Base-by-base conservation (phyloP, 2,888 invertebrate genomes). In the Chymomyza caudatula region DNA sequence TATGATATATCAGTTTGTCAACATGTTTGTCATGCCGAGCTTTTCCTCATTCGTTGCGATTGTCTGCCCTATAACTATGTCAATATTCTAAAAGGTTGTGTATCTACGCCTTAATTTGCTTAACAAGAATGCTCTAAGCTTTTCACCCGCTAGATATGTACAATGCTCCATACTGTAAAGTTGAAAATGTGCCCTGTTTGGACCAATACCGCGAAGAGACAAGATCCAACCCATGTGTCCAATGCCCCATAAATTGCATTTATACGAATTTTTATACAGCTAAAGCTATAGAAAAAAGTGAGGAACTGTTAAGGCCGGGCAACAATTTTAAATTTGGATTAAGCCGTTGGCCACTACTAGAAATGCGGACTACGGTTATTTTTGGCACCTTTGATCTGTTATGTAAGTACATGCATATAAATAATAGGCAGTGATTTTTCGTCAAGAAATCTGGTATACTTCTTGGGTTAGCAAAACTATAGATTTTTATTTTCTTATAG, bases 1-100 rank as follows among this genome's bases (percentile, higher is more conserved):
- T 60, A 60, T 52, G 52, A 25, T 19, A 6, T 22, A 52, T 22
- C 52, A 11, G 1, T 43, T 42, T 60, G 60, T 42, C n/a, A n/a
- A 19, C n/a, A 60, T 5, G 53, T 23, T n/a, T 54, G 54, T 20
- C 60, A 60, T 60, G 60, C 44, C 11, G 3, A 23, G 42, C 4
- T 15, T n/a, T 54, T 54, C 17, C 11, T 25, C 1, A 4, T 8
- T 11, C 11, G 3, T 4, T 60, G 60, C 54, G 17, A 17, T 5
- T 60, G 60, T 44, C 2, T 60, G 11, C 60, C 54, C 8, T 8
- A 6, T 37, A 20, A 11, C 15, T 60, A 60, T 22, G 3, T 5
- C 2, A 2, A 3, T 5, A n/a, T 60, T n/a, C 51, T 60, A 22
- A 19, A 13, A 52, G 37, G 60, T 60, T 22, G 20, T 20, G 15